phyloP scores from a whole-genome alignment of 1,140 invertebrate species.

The Patella vulgata region DNA sequence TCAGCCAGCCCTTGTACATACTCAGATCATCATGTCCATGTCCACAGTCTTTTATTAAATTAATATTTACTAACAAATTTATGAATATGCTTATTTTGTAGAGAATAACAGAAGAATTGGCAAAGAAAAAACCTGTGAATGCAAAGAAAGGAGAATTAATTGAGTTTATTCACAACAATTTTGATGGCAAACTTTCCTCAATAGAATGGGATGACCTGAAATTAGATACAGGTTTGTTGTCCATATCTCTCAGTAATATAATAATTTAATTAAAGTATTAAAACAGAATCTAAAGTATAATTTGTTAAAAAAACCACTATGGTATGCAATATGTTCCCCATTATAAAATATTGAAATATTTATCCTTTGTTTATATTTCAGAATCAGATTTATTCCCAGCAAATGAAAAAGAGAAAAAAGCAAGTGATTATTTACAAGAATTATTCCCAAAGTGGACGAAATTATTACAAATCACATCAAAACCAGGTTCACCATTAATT shows the following conservation, averaged over 20 bases:
- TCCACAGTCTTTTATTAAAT: no score
- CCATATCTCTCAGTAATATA: no score
- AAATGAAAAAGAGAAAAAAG: constrained; percentile 25
- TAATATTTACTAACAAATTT: background rate
- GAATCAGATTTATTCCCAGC: constrained; percentile 36
- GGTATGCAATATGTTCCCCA: no score
- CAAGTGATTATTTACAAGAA: constrained; percentile 39
- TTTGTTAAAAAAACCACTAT: no score
- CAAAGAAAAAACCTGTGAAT: background rate
- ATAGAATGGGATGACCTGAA: constrained; percentile 21
- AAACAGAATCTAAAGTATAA: no score
- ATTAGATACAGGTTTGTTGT: background rate
- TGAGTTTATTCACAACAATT: background rate
- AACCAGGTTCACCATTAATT: constrained; percentile 46
- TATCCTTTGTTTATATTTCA: constrained; percentile 32
- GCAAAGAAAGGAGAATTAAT: constrained; percentile 6
- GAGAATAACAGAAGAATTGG: constrained; percentile 16
- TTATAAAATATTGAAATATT: no score
- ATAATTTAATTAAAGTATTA: no score
- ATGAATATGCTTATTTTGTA: constrained; percentile 2
- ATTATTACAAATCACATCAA: constrained; percentile 33
- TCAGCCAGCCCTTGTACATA: no score
- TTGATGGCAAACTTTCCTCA: constrained; percentile 15
- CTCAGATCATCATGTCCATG: no score
- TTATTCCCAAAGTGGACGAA: constrained; percentile 55